Evolutionary conservation across 2,888 invertebrate species (phyloP).

Genomic region (Cosmia trapezina): DNA sequence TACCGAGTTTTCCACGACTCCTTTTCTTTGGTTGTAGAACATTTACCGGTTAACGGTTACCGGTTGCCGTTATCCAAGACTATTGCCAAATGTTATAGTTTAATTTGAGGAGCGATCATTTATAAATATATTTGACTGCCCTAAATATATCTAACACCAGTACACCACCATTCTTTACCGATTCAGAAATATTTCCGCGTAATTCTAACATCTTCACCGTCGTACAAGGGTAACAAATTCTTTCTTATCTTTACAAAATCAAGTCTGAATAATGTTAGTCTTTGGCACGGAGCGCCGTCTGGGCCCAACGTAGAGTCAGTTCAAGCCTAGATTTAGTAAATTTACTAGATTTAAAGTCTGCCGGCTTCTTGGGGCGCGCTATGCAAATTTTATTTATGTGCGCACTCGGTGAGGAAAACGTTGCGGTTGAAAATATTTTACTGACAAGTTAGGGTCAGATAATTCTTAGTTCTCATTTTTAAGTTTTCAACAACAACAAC

Average conservation of each 20-base stretch:
- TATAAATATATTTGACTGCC: neutral
- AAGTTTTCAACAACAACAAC: too few species aligned
- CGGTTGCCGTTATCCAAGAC: too few species aligned
- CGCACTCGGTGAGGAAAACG: slow-evolving; percentile 70
- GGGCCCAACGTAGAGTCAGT: slow-evolving; percentile 82
- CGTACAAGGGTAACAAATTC: neutral
- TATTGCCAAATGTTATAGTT: neutral
- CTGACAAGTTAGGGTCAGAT: neutral
- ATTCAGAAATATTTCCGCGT: neutral
- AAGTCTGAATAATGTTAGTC: slow-evolving; percentile 68
- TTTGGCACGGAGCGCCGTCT: slow-evolving; percentile 77
- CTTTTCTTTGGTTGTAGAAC: too few species aligned
- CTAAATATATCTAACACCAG: neutral
- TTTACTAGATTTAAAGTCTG: slow-evolving; percentile 89
- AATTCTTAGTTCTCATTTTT: too few species aligned
- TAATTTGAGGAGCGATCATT: neutral
- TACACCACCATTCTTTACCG: neutral
- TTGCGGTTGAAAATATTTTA: slow-evolving; percentile 38
- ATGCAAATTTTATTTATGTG: slow-evolving; percentile 82
- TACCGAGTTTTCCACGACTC: too few species aligned
- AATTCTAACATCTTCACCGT: neutral
- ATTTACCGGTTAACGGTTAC: too few species aligned
- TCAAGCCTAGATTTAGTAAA: slow-evolving; percentile 88
- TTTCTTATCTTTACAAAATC: slow-evolving; percentile 15
- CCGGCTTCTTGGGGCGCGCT: slow-evolving; percentile 83